Percentiles rank a stretch among this genome's conserved stretches.
These are phyloP conservation scores for Gymnocheta viridis DNA, from an alignment of 2,888 invertebrate species.

Conservation along the genomic window DNA sequence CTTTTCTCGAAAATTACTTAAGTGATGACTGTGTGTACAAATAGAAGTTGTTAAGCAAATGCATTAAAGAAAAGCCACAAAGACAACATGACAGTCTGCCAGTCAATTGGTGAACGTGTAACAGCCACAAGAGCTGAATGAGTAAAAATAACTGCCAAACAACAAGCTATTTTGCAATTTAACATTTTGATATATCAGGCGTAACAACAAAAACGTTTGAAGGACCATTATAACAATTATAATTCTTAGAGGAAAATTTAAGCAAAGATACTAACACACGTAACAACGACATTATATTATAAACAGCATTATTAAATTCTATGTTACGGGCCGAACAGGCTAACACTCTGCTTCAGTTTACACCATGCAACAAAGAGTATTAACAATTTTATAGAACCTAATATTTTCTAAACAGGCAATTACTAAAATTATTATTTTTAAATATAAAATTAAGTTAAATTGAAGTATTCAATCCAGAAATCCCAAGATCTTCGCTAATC, in stretches of 20 bases:
- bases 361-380: no score
- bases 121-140: neutral
- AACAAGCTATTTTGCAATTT: neutral
- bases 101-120: neutral
- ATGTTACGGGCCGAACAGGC: neutral
- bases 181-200: neutral
- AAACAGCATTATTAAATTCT: neutral
- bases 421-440: no score
- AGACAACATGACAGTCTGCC: neutral
- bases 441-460: neutral
- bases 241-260: constrained; percentile 6
- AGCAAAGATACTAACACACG: neutral
- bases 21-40: neutral
- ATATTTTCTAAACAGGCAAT: neutral
- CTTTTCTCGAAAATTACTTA: no score
- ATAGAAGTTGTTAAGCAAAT: neutral
- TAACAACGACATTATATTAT: neutral
- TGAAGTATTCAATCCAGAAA: neutral
- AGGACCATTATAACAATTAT: constrained; percentile 45
- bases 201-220: neutral
- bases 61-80: neutral
- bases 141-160: neutral
- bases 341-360: no score
- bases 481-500: no score
- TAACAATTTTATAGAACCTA: neutral